Base-by-base conservation (phyloP, 2,797 vertebrate species). In the Atherinosoma microstoma region DNA sequence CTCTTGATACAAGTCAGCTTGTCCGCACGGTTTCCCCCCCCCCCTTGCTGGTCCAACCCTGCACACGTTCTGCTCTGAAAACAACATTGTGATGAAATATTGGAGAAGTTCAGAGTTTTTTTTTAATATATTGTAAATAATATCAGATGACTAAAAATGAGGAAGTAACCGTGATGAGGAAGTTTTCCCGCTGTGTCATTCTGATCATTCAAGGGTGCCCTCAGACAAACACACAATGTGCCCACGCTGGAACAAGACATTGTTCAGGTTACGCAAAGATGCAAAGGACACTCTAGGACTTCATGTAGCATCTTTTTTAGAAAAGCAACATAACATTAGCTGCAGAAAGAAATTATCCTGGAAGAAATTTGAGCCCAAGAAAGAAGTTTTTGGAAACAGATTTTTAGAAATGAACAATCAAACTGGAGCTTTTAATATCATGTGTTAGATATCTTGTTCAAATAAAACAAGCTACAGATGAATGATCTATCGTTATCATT, bases 181-280 rank as follows among this genome's bases (percentile, higher is more conserved):
- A 87, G 64, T 80, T 80, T 89, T 90, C 79, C 69, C 59, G 91
- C 92, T 84, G 76, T 91, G 89, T 93, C 92, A 93, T 75, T 85
- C n/a, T 90, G 88, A 84, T 85, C 4, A 61, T 2, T 53, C 62
- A 87, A 82, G 70, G 64, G 36, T 47, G 58, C 22, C 2, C 16
- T 2, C 68, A 63, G 27, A 70, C 58, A 53, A 79, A 77, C 45
- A 77, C 45, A 22, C 38, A 42, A 30, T 67, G 58, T 13, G 5
- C 16, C 22, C 58, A 53, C 20, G 0, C 1, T 0, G n/a, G 22
- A 36, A 49, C 45, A 27, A 20, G 10, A 45, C 57, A 11, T 22
- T 69, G 49, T 27, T 27, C 38, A 24, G 15, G 36, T 20, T 30
- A 40, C 7, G 30, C 22, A 0, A 24, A 42, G 38, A 75, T 32